phyloP scores from a whole-genome alignment of 2,888 invertebrate genomes.

The Dione juno region DNA sequence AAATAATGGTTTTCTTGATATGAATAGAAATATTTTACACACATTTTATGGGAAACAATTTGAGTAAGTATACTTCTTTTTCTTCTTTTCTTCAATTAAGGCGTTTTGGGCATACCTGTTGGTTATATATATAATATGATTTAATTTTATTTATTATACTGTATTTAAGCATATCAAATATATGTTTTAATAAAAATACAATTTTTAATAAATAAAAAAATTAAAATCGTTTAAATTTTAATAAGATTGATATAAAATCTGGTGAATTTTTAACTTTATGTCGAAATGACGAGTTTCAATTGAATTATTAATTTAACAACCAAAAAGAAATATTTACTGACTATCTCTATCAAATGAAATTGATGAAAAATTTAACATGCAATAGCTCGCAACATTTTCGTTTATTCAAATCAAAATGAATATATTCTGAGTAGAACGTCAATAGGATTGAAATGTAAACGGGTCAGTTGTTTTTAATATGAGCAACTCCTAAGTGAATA shows the following conservation, averaged over 20 bases:
- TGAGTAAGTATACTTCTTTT: too few species aligned
- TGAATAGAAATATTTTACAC: neutral
- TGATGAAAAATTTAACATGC: constrained; percentile 8
- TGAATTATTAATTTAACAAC: neutral
- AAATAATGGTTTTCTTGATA: neutral
- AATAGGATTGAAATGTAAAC: constrained; percentile 50
- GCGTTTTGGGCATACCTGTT: too few species aligned
- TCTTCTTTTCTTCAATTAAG: too few species aligned
- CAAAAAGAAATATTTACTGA: constrained; percentile 10
- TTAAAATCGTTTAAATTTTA: neutral
- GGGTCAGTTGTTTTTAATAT: constrained; percentile 62
- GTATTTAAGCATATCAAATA: too few species aligned
- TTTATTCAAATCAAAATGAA: constrained; percentile 2
- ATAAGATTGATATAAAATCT: neutral
- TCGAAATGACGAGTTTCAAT: neutral
- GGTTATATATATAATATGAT: too few species aligned
- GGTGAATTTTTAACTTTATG: neutral
- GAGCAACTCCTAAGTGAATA: constrained; percentile 69
- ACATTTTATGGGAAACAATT: neutral
- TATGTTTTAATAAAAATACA: too few species aligned
- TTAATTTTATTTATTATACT: too few species aligned
- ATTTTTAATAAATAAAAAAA: too few species aligned
- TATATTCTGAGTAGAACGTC: constrained; percentile 26
- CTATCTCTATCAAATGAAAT: constrained; percentile 8
- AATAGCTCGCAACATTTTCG: neutral